Evolutionary conservation across 2,113 vertebrate genomes (phyloP), one percentile per base, ranked within the genome.

Genomic region (Cynocephalus volans): DNA sequence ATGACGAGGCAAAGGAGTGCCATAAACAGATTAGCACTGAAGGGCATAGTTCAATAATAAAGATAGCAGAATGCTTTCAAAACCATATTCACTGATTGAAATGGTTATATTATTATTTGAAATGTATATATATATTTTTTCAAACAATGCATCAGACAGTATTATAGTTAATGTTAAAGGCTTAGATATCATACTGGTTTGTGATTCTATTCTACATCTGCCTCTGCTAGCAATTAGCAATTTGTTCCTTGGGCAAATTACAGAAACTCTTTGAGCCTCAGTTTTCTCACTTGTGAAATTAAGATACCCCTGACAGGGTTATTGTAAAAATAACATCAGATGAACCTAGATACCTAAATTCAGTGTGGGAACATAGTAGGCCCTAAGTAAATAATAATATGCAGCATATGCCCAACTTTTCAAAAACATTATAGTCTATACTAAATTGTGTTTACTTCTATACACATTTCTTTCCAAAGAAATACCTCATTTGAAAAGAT

Each of bases 351-450:
- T n/a, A 54, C 10, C 7, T n/a, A 41, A 62, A 15, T 18, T 77
- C 28, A 93, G 45, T 13, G 26, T 56, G 33, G 56, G 12, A 89
- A 75, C n/a, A 87, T 8, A n/a, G 0, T 7, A 50, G 31, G 1
- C n/a, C 19, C 26, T 58, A 50, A 92, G 7, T 86, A 56, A 92
- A 83, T 60, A 88, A 65, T 54, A 88, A 33, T 90, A 23, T 88
- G 36, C 31, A 92, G 64, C 21, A 64, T 18, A 21, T 54, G 6
- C 8, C 48, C 69, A 94, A 28, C 21, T 88, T 95, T 50, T 75
- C 85, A 90, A 84, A 73, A 84, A 75, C 7, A 41, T 14, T 19
- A 54, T 45, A 21, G 72, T n/a, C 6, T 31, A 56, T 48, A 84
- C 67, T 65, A 79, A 26, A 33, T 65, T 75, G 8, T 8, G 83